Evolutionary conservation across 2,113 vertebrate species (phyloP).

Genomic region (Cervus canadensis): DNA sequence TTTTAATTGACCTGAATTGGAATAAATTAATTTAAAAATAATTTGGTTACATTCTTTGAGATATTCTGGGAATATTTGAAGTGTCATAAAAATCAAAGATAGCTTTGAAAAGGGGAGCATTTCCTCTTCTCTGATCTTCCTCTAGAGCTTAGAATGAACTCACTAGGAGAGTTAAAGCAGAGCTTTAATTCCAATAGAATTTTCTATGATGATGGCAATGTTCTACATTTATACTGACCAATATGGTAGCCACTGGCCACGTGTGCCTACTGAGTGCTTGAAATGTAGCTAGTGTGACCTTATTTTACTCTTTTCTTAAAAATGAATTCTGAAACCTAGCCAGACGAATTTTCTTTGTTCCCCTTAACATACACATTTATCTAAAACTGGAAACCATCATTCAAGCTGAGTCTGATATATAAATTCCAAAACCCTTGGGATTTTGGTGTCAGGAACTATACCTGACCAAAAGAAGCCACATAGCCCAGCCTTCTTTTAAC

Average conservation of each 20-base stretch:
- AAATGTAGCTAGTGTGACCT: background rate
- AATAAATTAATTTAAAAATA: constrained; percentile 22
- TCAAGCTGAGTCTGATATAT: background rate
- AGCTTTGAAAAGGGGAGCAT: background rate
- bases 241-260: background rate
- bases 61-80: background rate
- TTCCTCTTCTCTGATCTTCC: background rate
- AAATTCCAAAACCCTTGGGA: background rate
- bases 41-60: background rate
- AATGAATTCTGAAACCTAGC: background rate
- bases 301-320: background rate
- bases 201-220: background rate
- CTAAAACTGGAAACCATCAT: background rate
- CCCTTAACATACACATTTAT: background rate
- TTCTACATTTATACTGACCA: background rate
- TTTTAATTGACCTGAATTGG: background rate
- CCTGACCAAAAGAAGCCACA: background rate
- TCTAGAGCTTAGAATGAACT: background rate
- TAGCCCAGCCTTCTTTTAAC: background rate
- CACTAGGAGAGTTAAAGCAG: background rate
- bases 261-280: background rate
- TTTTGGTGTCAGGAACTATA: background rate
- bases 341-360: background rate
- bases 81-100: background rate
- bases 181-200: background rate